These are phyloP conservation scores for Platypus cylindrus DNA, from an alignment of 2,888 invertebrate genomes.

Conservation along the genomic window DNA sequence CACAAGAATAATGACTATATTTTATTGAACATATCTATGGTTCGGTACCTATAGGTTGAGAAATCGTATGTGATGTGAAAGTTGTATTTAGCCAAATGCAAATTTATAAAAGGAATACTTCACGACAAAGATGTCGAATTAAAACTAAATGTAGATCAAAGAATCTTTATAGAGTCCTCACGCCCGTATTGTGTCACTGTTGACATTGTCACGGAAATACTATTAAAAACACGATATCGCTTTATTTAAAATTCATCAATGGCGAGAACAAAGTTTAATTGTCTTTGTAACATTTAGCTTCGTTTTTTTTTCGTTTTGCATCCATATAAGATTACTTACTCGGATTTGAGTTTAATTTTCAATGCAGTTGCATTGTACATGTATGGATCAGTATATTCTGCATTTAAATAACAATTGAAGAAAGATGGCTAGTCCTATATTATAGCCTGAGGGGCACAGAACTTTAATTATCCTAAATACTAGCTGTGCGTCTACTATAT, in stretches of 20 bases:
- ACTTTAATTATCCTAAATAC: slow-evolving; percentile 14
- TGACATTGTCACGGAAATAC: slow-evolving; percentile 20
- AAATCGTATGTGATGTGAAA: no score
- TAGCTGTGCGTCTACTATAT: slow-evolving; percentile 10
- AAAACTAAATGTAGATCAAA: slow-evolving; percentile 19
- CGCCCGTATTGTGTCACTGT: slow-evolving; percentile 22
- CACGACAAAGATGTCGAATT: slow-evolving; percentile 18
- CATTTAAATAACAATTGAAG: no score
- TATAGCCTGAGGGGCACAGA: no score
- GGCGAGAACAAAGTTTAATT: slow-evolving; percentile 18
- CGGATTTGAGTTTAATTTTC: no score
- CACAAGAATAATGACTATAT: no score
- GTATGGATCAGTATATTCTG: no score
- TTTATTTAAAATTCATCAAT: slow-evolving; percentile 21
- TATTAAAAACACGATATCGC: slow-evolving; percentile 20
- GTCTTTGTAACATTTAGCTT: slow-evolving; percentile 18
- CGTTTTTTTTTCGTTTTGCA: no score
- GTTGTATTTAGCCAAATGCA: slow-evolving; percentile 13
- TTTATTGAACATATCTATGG: no score
- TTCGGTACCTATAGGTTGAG: no score
- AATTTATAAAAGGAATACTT: slow-evolving; percentile 15
- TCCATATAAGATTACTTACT: no score
- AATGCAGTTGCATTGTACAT: no score
- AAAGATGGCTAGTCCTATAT: no score
- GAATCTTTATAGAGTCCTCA: slow-evolving; percentile 22